Base-by-base conservation (phyloP, 2,113 vertebrate species). In the Paradisaea rubra region DNA sequence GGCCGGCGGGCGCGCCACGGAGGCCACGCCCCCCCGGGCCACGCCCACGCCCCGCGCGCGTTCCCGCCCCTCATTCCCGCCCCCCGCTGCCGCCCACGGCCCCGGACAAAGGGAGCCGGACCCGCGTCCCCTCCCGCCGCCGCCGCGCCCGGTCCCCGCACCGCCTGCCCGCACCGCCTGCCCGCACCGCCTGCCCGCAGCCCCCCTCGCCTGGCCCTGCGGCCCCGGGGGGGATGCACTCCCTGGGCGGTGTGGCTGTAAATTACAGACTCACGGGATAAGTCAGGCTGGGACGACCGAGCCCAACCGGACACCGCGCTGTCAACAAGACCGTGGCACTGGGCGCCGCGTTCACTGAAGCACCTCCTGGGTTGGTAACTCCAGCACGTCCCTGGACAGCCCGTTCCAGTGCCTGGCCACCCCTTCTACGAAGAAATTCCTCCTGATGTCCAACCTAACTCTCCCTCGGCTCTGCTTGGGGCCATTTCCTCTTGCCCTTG, bases 61-160 rank as follows among this genome's bases (percentile, higher is more conserved):
- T 37, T 21, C 47, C 59, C 35, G 37, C 50, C 70, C 70, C 52
- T 20, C 39, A 6, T 14, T 27, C 39, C 49, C 60, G 6, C 44
- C 20, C 27, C 44, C 13, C 15, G 66, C 31, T 53, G 13, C 64
- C 44, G 30, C 63, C 31, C 59, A 33, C 10, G 9, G 54, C 49
- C 19, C 14, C 6, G 79, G 84, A 94, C 92, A 91, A 91, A 88
- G 79, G 56, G 63, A 64, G 0, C 1, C 1, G 21, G 5, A 2
- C 2, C 11, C 5, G 7, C 3, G 3, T 10, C 7, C 22, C 6
- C 7, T 2, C 3, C 17, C 15, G 66, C 10, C 1, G 2, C 31
- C 8, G 41, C 8, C 35, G 35, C n/a, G n/a, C n/a, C n/a, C n/a
- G n/a, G n/a, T 37, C 8, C 3, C 11, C 3, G 10, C 41, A 33